Percentiles rank a stretch among this genome's conserved stretches.
These are phyloP conservation scores for Coregonus sp. DNA, from an alignment of 2,797 vertebrate genomes.

Conservation along the genomic window DNA sequence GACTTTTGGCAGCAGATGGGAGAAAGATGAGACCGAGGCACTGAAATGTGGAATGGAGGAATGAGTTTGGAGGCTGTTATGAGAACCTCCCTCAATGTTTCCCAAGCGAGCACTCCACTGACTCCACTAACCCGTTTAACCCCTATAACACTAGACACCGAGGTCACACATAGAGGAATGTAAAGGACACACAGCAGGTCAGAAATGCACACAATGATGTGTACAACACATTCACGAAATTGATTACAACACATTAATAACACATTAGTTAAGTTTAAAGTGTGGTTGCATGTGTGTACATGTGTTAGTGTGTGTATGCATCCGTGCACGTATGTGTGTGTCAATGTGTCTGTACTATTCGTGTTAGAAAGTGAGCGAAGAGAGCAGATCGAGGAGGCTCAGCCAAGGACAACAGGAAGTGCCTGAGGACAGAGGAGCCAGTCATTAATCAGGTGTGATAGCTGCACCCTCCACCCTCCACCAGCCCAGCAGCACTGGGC, in stretches of 20 bases:
- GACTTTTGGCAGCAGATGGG: conserved; percentile 57
- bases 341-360: conserved; percentile 30
- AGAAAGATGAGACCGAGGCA: conserved; percentile 57
- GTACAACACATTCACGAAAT: no score
- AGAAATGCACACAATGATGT: no score
- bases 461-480: conserved; percentile 59
- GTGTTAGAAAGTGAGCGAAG: conserved; percentile 53
- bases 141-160: conserved; percentile 27
- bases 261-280: no score
- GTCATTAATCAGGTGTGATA: conserved; percentile 83
- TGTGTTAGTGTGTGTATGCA: conserved; percentile 26
- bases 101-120: conserved; percentile 19
- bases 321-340: conserved; percentile 26
- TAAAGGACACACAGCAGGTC: conserved; percentile 44
- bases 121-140: conserved; percentile 49
- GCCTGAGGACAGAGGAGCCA: conserved; percentile 69
- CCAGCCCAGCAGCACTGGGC: conserved; percentile 33
- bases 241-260: no score
- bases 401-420: conserved; percentile 74
- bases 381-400: conserved; percentile 38
- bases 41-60: conserved; percentile 33
- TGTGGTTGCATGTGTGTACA: neutral
- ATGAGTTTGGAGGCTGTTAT: conserved; percentile 48
- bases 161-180: conserved; percentile 36
- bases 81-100: conserved; percentile 46